Conservation (phyloP, 2,797 vertebrate genomes). For the Pterois miles region DNA sequence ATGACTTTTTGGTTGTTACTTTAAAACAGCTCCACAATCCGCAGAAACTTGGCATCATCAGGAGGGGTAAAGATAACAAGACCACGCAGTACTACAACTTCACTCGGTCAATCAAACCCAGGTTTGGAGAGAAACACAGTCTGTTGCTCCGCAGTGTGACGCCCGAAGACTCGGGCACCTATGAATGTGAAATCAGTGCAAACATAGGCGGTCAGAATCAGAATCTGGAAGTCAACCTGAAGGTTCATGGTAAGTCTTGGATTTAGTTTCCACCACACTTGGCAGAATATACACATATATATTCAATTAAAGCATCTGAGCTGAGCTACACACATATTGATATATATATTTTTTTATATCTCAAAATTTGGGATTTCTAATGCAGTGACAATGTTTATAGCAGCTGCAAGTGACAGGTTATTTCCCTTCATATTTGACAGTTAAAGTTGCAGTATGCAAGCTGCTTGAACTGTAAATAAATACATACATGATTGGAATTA, state of each 20-base stretch:
- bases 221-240: constrained; percentile 4
- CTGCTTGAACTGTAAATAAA: not conserved
- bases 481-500: not conserved
- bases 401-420: not conserved
- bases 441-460: not conserved
- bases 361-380: not conserved
- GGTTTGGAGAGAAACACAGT: not conserved
- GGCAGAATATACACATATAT: not conserved
- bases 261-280: not conserved
- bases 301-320: not conserved
- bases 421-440: not conserved
- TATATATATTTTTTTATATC: not conserved
- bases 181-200: constrained; percentile 64
- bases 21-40: not conserved
- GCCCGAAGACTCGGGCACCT: constrained; percentile 66
- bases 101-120: fast-evolving
- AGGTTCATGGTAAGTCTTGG: constrained; percentile 67
- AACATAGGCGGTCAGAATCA: constrained; percentile 47
- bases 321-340: not conserved
- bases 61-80: fast-evolving
- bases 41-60: constrained; percentile 39
- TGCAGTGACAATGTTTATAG: not conserved
- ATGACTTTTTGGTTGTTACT: not conserved
- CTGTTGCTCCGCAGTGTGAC: constrained; percentile 59
- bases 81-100: fast-evolving